Evolutionary conservation across 2,888 invertebrate genomes (phyloP).

Genomic region (Oxytorus armatus): DNA sequence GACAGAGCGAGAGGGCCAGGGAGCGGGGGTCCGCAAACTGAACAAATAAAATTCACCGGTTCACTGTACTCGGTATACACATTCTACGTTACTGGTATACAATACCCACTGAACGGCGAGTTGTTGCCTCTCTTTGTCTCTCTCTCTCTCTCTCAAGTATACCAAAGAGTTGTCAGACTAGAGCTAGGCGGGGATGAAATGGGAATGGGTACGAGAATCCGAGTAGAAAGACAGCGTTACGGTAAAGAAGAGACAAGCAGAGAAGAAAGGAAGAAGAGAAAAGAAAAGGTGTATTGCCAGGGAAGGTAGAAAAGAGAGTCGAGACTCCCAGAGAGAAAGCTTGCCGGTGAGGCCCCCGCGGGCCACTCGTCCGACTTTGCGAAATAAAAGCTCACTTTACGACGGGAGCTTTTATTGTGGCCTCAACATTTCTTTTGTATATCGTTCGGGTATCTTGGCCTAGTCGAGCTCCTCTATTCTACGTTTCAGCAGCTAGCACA

Average conservation of each 20-base stretch:
- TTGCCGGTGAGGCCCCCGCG: slow-evolving; percentile 73
- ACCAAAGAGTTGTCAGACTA: slow-evolving; percentile 72
- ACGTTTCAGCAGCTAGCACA: slow-evolving; percentile 71
- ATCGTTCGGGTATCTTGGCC: slow-evolving; percentile 65
- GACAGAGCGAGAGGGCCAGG: background rate
- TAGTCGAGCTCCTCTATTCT: slow-evolving; percentile 34
- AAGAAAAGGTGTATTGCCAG: slow-evolving; percentile 53
- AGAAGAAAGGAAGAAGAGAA: slow-evolving; percentile 51
- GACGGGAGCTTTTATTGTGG: slow-evolving; percentile 80
- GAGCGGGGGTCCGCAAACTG: slow-evolving; percentile 9
- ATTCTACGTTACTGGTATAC: slow-evolving; percentile 11
- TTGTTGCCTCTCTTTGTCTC: background rate
- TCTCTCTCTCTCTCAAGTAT: slow-evolving; percentile 63
- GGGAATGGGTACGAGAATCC: slow-evolving; percentile 39
- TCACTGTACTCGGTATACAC: slow-evolving; percentile 52
- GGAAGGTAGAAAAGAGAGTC: slow-evolving; percentile 65
- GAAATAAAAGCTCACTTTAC: slow-evolving; percentile 83
- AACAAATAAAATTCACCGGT: slow-evolving; percentile 60
- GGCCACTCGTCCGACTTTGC: slow-evolving; percentile 80
- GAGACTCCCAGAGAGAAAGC: slow-evolving; percentile 65
- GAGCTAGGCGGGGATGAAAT: slow-evolving; percentile 35
- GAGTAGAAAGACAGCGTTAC: slow-evolving; percentile 39
- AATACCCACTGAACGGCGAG: background rate
- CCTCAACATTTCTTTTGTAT: slow-evolving; percentile 80
- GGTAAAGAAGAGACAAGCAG: slow-evolving; percentile 64